These are phyloP conservation scores for Babyrousa celebensis DNA, from an alignment of 2,797 vertebrate genomes.

Conservation along the genomic window DNA sequence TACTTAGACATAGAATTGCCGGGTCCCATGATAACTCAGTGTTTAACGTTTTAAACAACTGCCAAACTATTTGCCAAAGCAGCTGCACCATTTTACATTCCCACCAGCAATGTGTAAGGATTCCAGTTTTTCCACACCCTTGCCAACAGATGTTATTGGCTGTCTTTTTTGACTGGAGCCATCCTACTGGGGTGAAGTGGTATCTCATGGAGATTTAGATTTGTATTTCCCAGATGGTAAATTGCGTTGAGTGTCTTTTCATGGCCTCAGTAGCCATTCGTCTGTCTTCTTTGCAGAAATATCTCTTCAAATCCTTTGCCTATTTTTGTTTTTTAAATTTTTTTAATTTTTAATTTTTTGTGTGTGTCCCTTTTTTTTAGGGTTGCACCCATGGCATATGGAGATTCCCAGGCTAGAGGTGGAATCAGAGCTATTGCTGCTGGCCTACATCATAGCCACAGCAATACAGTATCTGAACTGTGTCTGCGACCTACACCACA, in stretches of 20 bases:
- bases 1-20: not conserved
- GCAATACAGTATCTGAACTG: no score
- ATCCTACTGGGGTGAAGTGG: not conserved
- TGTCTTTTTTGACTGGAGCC: not conserved
- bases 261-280: not conserved
- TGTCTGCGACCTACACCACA: no score
- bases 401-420: no score
- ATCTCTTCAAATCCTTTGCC: constrained; percentile 29
- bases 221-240: constrained; percentile 7
- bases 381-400: no score
- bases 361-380: no score
- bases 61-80: constrained; percentile 42
- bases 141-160: not conserved
- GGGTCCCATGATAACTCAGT: not conserved
- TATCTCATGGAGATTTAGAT: constrained; percentile 26
- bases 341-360: no score
- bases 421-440: no score
- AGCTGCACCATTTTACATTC: not conserved
- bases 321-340: not conserved
- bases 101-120: not conserved
- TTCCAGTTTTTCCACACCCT: not conserved
- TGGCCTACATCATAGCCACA: no score
- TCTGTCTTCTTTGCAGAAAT: constrained; percentile 12
- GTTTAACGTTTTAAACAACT: constrained; percentile 39
- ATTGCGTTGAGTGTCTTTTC: not conserved